Evolutionary conservation across 2,888 invertebrate genomes (phyloP).

Genomic region (Penaeus monodon): DNA sequence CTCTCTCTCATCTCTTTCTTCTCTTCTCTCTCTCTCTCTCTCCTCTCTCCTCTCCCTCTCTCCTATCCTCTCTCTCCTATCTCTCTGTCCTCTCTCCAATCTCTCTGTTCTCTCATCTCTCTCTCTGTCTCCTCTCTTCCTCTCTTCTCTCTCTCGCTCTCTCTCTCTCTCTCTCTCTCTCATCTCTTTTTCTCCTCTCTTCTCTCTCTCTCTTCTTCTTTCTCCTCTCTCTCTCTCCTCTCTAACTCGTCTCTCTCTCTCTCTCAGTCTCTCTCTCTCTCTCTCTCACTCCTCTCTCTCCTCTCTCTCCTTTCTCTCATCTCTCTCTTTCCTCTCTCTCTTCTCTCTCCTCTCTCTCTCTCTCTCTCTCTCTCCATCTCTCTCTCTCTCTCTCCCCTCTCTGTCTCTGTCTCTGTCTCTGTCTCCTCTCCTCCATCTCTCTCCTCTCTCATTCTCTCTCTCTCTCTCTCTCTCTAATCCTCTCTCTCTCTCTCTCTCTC

Average conservation of each 20-base stretch:
- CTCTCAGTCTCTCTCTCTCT: neutral
- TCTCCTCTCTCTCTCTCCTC: neutral
- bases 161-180: too few species aligned
- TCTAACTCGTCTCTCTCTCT: neutral
- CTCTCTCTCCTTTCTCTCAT: neutral
- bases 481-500: too few species aligned
- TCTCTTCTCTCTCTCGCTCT: too few species aligned
- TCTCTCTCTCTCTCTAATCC: too few species aligned
- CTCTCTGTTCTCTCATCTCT: neutral
- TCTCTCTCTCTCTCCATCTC: neutral
- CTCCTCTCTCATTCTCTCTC: too few species aligned
- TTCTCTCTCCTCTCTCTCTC: neutral
- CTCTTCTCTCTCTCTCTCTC: too few species aligned
- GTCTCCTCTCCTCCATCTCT: too few species aligned
- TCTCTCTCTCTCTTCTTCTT: too few species aligned
- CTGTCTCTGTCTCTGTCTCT: too few species aligned
- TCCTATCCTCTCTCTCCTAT: neutral
- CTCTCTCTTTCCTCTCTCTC: neutral
- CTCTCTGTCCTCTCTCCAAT: too few species aligned
- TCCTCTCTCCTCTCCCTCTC: neutral
- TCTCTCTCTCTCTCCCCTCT: neutral
- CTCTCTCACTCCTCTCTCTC: neutral
- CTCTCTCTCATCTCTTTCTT: too few species aligned
- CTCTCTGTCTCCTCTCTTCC: neutral
- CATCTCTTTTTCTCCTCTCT: too few species aligned